These are phyloP conservation scores for Passer montanus DNA, from an alignment of 2,113 vertebrate genomes.

Conservation along the genomic window DNA sequence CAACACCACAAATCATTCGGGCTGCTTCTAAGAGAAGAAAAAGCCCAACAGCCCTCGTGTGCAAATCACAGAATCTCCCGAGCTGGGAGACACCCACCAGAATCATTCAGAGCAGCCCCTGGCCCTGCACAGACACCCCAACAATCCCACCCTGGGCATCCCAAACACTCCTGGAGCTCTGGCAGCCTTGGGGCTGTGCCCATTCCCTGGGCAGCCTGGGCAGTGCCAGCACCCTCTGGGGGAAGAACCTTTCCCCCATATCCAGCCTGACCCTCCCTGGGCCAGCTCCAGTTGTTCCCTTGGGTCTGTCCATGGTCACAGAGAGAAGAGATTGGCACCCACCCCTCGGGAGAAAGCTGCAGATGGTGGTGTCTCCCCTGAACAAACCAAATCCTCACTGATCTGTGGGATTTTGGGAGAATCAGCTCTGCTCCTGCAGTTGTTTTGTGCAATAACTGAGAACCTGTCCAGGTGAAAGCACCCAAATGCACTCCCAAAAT, in stretches of 20 bases:
- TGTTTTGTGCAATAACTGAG: background rate
- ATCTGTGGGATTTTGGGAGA: background rate
- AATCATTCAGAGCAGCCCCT: accelerated
- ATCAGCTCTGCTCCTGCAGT: background rate
- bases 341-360: background rate
- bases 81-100: background rate
- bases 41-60: background rate
- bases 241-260: accelerated
- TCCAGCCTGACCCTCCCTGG: accelerated
- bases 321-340: background rate
- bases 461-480: background rate
- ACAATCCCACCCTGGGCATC: background rate
- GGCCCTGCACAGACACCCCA: background rate
- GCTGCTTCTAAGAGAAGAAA: background rate
- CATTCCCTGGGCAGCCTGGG: background rate
- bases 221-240: background rate
- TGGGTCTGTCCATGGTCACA: background rate
- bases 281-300: accelerated
- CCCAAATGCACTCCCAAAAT: background rate
- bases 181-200: background rate
- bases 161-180: background rate
- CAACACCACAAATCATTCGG: accelerated
- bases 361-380: no score
- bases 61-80: background rate
- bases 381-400: background rate